Conservation (phyloP, 2,113 vertebrate species). For the Neolamprologus tretocephalus region DNA sequence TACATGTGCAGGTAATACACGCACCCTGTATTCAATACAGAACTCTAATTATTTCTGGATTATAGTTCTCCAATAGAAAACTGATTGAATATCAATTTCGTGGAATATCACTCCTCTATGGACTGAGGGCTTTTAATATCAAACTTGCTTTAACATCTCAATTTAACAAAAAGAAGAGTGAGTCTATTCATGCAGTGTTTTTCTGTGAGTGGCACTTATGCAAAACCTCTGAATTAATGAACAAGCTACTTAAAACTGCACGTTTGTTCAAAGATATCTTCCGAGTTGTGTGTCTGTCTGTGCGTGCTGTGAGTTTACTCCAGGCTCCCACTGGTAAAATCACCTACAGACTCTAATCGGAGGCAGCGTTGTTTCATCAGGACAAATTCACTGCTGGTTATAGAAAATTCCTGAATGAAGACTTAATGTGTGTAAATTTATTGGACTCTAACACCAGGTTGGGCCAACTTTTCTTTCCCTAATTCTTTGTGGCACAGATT, state of each 20-base stretch:
- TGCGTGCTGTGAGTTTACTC: not conserved
- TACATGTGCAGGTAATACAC: not conserved
- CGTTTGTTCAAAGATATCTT: not conserved
- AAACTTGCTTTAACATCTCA: not conserved
- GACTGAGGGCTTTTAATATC: not conserved
- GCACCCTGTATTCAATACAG: not conserved
- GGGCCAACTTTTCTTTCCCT: not conserved
- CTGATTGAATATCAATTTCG: fast-evolving
- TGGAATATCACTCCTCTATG: not conserved
- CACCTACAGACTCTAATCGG: not conserved
- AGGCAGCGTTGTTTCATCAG: not conserved
- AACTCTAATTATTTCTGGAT: not conserved
- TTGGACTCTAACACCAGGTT: not conserved
- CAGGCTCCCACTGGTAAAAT: not conserved
- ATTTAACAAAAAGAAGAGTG: not conserved
- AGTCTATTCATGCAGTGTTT: not conserved
- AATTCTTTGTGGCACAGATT: not conserved
- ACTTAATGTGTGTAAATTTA: not conserved
- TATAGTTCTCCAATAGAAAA: not conserved
- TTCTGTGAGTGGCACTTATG: not conserved
- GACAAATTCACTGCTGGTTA: not conserved
- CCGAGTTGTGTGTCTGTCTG: not conserved
- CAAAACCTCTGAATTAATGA: not conserved
- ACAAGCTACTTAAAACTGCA: not conserved
- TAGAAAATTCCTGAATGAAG: not conserved